phyloP scores from a whole-genome alignment of 2,888 invertebrate genomes.

The Lithophane leautieri region DNA sequence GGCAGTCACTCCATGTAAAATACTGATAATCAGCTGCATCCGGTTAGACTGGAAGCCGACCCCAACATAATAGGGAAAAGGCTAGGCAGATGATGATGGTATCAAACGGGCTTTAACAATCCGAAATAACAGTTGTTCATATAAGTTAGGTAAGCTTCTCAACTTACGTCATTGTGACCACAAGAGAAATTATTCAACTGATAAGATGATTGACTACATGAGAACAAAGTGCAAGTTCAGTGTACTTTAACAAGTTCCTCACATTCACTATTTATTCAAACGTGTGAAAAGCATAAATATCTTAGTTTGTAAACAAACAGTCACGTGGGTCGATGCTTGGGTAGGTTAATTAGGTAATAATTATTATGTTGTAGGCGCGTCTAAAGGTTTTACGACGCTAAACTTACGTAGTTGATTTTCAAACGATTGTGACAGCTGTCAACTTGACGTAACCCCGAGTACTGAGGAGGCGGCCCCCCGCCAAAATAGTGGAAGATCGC shows the following conservation, averaged over 20 bases:
- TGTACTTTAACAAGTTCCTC: slow-evolving; percentile 2
- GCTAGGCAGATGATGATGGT: too few relatives aligned
- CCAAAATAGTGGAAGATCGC: too few relatives aligned
- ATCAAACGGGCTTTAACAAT: background rate
- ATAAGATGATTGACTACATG: slow-evolving; percentile 10
- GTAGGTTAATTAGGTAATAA: background rate
- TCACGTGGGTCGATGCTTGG: background rate
- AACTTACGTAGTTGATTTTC: too few relatives aligned
- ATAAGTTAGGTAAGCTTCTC: background rate
- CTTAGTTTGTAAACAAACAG: background rate
- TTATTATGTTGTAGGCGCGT: too few relatives aligned
- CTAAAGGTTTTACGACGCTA: too few relatives aligned
- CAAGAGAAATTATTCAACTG: slow-evolving; percentile 1
- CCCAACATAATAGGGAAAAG: too few relatives aligned
- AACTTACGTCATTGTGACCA: background rate
- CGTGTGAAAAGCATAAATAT: background rate
- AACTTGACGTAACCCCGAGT: too few relatives aligned
- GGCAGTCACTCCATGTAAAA: too few relatives aligned
- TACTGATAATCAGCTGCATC: too few relatives aligned
- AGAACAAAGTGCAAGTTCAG: slow-evolving; percentile 18
- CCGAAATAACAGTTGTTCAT: background rate
- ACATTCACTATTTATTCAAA: background rate
- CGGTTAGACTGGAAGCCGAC: too few relatives aligned
- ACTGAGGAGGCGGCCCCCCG: too few relatives aligned
- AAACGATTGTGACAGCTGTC: too few relatives aligned